Evolutionary conservation across 2,797 vertebrate species (phyloP).

Genomic region (Phrynocephalus vlangalii): DNA sequence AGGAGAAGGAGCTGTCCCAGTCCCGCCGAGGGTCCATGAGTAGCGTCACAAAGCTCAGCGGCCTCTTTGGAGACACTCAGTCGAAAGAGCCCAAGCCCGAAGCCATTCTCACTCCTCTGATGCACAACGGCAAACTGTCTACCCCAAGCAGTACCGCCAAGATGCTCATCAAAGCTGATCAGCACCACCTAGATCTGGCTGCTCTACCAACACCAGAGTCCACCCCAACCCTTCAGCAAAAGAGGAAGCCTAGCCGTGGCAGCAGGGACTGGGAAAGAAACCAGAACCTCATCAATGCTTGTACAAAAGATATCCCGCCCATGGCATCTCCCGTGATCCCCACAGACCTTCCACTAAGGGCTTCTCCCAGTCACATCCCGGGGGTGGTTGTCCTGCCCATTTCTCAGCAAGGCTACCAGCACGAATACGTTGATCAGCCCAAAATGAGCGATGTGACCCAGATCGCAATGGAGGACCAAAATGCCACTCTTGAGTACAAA

Average conservation of each 20-base stretch:
- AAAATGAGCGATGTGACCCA: conserved; percentile 86
- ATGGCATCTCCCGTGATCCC: conserved; percentile 93
- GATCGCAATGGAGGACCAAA: conserved; percentile 90
- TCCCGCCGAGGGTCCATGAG: conserved; percentile 94
- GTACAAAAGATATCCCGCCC: conserved; percentile 92
- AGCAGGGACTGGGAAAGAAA: conserved; percentile 97
- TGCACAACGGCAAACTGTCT: conserved; percentile 93
- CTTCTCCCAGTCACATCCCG: conserved; percentile 95
- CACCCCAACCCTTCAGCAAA: conserved; percentile 93
- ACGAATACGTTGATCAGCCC: conserved; percentile 97
- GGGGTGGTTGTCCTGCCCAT: conserved; percentile 95
- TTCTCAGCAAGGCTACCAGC: conserved; percentile 93
- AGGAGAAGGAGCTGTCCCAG: conserved; percentile 85
- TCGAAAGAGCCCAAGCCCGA: conserved; percentile 95
- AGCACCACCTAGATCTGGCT: conserved; percentile 94
- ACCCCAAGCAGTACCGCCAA: conserved; percentile 86
- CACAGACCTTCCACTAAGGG: conserved; percentile 91
- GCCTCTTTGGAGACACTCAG: conserved; percentile 91
- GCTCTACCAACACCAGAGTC: conserved; percentile 96
- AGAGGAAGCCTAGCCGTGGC: conserved; percentile 91
- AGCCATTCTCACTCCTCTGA: conserved; percentile 93
- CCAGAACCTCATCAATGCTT: conserved; percentile 98
- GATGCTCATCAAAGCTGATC: conserved; percentile 96
- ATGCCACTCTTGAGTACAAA: conserved; percentile 95
- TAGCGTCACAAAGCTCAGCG: conserved; percentile 96